These are phyloP conservation scores for Nephotettix cincticeps DNA, from an alignment of 1,140 invertebrate species.

Conservation along the genomic window DNA sequence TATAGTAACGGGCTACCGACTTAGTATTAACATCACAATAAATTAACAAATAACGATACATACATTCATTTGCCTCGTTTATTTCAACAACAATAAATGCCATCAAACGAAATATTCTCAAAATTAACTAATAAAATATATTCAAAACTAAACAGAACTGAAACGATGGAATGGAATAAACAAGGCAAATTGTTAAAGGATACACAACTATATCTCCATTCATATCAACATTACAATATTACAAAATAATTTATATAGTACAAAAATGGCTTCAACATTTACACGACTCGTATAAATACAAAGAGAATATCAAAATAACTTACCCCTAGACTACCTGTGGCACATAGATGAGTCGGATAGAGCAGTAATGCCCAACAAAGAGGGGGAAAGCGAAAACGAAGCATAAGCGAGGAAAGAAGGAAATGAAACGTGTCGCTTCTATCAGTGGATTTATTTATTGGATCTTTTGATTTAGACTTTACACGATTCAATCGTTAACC, in stretches of 20 bases:
- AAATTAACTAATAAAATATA: background rate
- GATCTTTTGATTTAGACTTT: no score
- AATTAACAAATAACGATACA: slow-evolving; percentile 19
- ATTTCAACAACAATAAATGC: slow-evolving; percentile 15
- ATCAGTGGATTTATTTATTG: no score
- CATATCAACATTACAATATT: slow-evolving; percentile 23
- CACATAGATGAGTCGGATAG: background rate
- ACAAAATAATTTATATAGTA: slow-evolving; percentile 34
- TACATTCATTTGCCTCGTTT: slow-evolving; percentile 20
- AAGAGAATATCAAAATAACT: slow-evolving; percentile 27
- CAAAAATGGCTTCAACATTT: slow-evolving; percentile 25
- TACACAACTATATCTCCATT: slow-evolving; percentile 1
- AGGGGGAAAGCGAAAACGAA: background rate
- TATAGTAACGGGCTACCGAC: slow-evolving; percentile 21
- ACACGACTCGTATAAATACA: slow-evolving; percentile 20
- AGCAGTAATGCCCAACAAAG: background rate
- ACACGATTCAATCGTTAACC: no score
- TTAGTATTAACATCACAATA: slow-evolving; percentile 25
- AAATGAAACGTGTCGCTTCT: no score
- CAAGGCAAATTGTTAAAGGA: background rate
- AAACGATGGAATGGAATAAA: slow-evolving; percentile 5
- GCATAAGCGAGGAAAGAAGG: no score
- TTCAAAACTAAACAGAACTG: background rate
- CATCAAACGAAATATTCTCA: background rate
- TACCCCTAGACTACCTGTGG: slow-evolving; percentile 15